Base-by-base conservation (phyloP, 2,888 invertebrate genomes). In the Ormyrus thymus region DNA sequence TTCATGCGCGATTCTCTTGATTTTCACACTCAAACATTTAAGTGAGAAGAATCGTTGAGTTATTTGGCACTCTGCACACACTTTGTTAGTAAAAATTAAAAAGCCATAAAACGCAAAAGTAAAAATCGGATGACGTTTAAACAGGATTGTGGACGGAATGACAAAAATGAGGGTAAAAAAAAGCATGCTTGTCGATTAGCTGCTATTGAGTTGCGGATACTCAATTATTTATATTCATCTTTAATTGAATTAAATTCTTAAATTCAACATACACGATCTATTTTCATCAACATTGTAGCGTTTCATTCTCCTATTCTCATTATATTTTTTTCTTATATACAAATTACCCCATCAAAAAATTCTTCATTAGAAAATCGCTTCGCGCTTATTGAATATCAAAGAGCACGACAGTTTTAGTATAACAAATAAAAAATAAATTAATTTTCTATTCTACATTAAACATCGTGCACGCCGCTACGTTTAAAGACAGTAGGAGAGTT, bases 391-490 rank as follows among this genome's bases (percentile, higher is more conserved):
- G 53, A 70, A 58, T 66, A 66, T 66, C 10, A 71, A 29, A 70
- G 61, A 73, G 15, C 29, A 51, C 62, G 15, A 64, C 9, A 69
- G 15, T 55, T 48, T 75, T 59, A 72, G 59, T 68, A 68, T 51
- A 70, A 70, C 70, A 66, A 59, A 9, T 59, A 66, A 71, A 71
- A 55, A 29, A 15, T 15, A 77, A 77, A 72, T 29, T 29, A 29
- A 29, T 56, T 10, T 6, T 48, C 65, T 72, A 76, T 55, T 81
- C 58, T 78, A 76, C 50, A 76, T 87, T 86, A 90, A 86, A 90
- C 87, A 84, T 89, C 90, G 87, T 90, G 89, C 88, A 89, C 89
- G 83, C 87, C 88, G 78, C 86, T 85, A 82, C 87, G 87, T 84
- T 83, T 86, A 84, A 87, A 87, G 78, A 86, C 83, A 81, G 88